Base-by-base conservation (phyloP, 2,797 vertebrate species). In the Hypotaenidia okinawae region DNA sequence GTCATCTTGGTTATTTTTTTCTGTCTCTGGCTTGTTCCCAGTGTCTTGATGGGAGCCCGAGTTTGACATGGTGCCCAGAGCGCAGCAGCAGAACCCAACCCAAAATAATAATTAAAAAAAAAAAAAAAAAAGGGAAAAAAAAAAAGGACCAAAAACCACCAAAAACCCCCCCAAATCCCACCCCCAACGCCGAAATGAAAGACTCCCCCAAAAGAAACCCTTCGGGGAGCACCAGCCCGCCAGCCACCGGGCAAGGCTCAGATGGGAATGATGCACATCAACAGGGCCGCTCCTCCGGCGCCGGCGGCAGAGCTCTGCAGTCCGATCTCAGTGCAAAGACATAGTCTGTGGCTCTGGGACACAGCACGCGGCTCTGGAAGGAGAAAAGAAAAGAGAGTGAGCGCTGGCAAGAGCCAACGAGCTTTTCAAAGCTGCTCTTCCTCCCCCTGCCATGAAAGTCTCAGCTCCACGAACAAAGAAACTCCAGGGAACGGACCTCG, bases 61-160 rank as follows among this genome's bases (percentile, higher is more conserved):
- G 97, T 97, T 98, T 97, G 99, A 99, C 99, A 99, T 99, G 98
- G 97, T 99, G 96, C 87, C 67, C 83, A 2, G 74, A 93, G 86
- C 67, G 67, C 89, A 43, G 49, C 69, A 41, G 41, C 74, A 52
- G 86, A 89, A 87, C 27, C 81, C 84, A 72, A 37, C 39, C 82
- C 80, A 66, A 89, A 93, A 68, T 23, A 27, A 47, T 47, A 47
- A 47, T 47, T 0, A 2, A 37, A 70, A 69, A 81, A 86, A 77
- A 62, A 41, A 45, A 17, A 45, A 45, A 45, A 45, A 45, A 1
- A 2, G 19, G 23, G 25, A 28, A 13, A n/a, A 3, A 0, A n/a
- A 57, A 41, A 27, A 25, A 25, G 13, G 68, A 37, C 37, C 82
- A 73, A 66, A 89, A 93, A 68, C 19, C 47, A 3, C 43, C 43